Percentiles rank a stretch among this genome's conserved stretches.
phyloP scores from a whole-genome alignment of 2,888 invertebrate species.

The Cerastoderma edule region DNA sequence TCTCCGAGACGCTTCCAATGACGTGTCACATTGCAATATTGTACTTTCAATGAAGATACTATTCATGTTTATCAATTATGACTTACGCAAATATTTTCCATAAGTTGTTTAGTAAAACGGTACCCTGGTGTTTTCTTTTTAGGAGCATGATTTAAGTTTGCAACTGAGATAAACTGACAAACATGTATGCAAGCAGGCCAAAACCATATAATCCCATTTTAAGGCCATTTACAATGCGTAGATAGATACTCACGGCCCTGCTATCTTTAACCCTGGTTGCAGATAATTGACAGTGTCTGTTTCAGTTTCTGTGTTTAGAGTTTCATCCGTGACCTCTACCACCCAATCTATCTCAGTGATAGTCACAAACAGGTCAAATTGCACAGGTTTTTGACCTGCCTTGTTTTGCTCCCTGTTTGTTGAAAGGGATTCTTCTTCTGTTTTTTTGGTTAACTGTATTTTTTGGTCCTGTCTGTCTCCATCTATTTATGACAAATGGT shows the following conservation, averaged over 20 bases:
- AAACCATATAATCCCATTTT: background rate
- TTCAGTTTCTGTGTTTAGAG: conserved; percentile 27
- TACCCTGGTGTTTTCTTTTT: background rate
- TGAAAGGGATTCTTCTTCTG: conserved; percentile 16
- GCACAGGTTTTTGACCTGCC: conserved; percentile 39
- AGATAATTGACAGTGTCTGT: conserved; percentile 25
- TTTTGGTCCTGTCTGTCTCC: conserved; percentile 13
- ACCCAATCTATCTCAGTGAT: conserved; percentile 52
- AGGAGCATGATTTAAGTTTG: background rate
- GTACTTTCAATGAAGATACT: no score
- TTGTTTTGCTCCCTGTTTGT: conserved; percentile 18
- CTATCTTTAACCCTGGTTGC: conserved; percentile 35
- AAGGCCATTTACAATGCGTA: background rate
- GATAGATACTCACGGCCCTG: conserved; percentile 31
- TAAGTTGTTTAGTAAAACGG: background rate
- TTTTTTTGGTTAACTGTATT: background rate
- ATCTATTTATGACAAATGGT: background rate
- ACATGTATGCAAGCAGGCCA: background rate
- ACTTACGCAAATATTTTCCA: background rate
- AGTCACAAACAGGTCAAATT: conserved; percentile 37
- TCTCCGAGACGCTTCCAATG: no score
- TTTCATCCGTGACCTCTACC: conserved; percentile 42
- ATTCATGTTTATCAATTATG: no score
- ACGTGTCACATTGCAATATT: no score
- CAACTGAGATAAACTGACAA: background rate